Conservation (phyloP, 2,888 invertebrate species). For the Amitus sp. region DNA sequence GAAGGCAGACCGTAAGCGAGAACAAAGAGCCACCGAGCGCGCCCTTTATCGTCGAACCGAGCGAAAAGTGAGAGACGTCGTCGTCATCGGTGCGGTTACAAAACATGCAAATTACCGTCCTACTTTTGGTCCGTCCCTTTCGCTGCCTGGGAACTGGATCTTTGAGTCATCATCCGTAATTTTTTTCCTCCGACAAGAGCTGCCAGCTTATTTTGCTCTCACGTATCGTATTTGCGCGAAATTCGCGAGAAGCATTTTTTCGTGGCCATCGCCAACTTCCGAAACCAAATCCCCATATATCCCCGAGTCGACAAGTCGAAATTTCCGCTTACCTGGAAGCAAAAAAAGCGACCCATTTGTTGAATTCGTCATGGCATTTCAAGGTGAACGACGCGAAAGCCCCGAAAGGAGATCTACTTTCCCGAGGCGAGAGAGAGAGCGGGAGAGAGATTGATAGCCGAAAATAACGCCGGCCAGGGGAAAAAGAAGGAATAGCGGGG, state of each 20-base stretch:
- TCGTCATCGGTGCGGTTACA: constrained; percentile 13
- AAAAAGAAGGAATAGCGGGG: background rate
- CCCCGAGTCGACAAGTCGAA: no score
- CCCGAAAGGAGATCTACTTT: no score
- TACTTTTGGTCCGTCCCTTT: constrained; percentile 13
- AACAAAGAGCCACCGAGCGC: constrained; percentile 10
- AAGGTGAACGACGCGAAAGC: no score
- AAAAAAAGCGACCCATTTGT: background rate
- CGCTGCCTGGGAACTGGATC: constrained; percentile 15
- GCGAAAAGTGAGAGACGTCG: constrained; percentile 13
- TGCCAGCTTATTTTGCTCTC: constrained; percentile 8
- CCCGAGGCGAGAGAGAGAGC: no score
- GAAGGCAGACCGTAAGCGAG: background rate
- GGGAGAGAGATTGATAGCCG: no score
- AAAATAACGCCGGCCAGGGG: no score
- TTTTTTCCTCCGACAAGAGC: background rate
- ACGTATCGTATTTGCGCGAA: no score
- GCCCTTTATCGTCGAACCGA: constrained; percentile 9
- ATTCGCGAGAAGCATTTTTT: no score
- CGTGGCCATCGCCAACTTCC: no score
- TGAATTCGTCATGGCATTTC: background rate
- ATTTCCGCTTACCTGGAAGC: background rate
- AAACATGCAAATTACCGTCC: constrained; percentile 14
- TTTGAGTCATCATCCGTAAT: constrained; percentile 11
- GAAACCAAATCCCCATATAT: no score